phyloP scores from a whole-genome alignment of 2,888 invertebrate species.

The Hipparchia semele region DNA sequence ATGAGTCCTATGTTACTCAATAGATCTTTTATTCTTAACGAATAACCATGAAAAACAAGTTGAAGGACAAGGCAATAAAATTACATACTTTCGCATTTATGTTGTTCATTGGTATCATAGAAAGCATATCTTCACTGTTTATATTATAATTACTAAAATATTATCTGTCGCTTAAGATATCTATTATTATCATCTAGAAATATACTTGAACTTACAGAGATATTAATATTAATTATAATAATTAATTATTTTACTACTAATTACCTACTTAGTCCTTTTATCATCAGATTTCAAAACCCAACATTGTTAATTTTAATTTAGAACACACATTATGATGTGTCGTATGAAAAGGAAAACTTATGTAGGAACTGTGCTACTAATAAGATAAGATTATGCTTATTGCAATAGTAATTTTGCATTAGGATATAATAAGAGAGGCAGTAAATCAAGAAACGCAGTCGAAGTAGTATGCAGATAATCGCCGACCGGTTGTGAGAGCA shows the following conservation, averaged over 20 bases:
- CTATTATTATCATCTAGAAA: too few species aligned
- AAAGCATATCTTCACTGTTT: too few species aligned
- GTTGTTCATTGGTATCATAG: too few species aligned
- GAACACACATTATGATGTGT: neutral
- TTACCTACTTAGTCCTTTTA: neutral
- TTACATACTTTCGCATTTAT: too few species aligned
- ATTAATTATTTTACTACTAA: neutral
- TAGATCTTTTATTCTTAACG: too few species aligned
- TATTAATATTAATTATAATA: too few species aligned
- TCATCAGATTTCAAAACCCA: neutral
- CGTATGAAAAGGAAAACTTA: neutral
- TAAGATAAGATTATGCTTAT: constrained; percentile 21
- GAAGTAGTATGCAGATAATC: constrained; percentile 38
- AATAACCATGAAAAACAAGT: too few species aligned
- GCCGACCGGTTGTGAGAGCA: constrained; percentile 43
- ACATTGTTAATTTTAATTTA: neutral
- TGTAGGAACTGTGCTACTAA: neutral
- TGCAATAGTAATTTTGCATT: constrained; percentile 36
- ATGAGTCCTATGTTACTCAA: too few species aligned
- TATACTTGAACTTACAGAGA: too few species aligned
- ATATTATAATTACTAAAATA: too few species aligned
- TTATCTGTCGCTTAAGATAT: too few species aligned
- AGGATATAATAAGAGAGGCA: constrained; percentile 38
- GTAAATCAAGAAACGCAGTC: constrained; percentile 53
- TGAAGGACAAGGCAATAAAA: too few species aligned